These are phyloP conservation scores for Campylomormyrus tamandua DNA, from an alignment of 2,113 vertebrate species.

Conservation along the genomic window DNA sequence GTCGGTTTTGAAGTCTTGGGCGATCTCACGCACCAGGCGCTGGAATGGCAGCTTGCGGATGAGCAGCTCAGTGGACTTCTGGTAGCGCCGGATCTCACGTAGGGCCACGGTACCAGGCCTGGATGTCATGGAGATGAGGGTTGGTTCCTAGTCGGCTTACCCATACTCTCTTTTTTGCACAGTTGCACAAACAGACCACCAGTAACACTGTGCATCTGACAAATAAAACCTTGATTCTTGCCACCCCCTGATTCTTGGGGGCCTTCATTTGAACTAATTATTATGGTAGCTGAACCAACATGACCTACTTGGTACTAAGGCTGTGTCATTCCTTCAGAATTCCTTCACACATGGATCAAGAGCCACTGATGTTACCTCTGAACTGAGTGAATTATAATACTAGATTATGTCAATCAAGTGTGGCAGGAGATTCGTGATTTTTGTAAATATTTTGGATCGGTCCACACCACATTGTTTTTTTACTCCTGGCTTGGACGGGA, in stretches of 20 bases:
- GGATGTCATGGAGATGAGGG: neutral
- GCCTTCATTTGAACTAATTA: neutral
- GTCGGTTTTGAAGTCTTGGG: conserved; percentile 15
- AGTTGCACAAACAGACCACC: neutral
- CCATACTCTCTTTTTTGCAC: neutral
- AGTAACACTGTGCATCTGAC: neutral
- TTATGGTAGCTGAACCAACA: neutral
- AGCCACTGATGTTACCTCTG: neutral
- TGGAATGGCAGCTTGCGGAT: conserved; percentile 14
- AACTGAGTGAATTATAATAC: neutral
- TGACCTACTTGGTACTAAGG: neutral
- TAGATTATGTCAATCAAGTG: neutral
- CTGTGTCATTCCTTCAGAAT: neutral
- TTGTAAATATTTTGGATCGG: neutral
- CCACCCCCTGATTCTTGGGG: neutral
- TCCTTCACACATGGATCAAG: neutral
- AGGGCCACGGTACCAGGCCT: conserved; percentile 19
- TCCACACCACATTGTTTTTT: neutral
- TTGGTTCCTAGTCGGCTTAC: neutral
- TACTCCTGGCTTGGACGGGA: neutral
- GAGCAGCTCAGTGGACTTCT: conserved; percentile 24
- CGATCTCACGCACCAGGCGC: conserved; percentile 26
- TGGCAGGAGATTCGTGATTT: neutral
- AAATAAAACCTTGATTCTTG: neutral
- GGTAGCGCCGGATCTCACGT: conserved; percentile 15